Evolutionary conservation across 2,888 invertebrate species (phyloP), one percentile per base, ranked within the genome.

Genomic region (Strigamia transsilvanica): DNA sequence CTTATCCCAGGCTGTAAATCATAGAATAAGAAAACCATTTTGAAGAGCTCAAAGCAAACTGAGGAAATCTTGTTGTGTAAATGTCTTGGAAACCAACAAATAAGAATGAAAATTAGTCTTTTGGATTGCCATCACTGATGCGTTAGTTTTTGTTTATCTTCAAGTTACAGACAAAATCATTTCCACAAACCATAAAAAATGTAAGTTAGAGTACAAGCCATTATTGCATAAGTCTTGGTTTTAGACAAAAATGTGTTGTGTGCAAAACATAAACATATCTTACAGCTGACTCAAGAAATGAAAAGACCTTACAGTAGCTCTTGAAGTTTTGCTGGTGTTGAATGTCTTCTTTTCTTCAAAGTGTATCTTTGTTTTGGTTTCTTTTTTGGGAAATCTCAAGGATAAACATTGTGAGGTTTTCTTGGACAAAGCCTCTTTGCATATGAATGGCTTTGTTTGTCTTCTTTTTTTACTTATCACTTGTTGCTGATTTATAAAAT

Each of bases 231-330:
- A 73, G 27, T 27, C 15, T 18, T 27, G 73, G 4, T 73, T 23
- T 32, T 32, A 73, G 73, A 73, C 73, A 73, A 73, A 73, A 73
- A 73, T 73, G 27, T 73, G 73, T 73, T 73, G 73, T 73, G 73
- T 32, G 32, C 32, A 32, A 73, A 73, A 73, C 73, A 73, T 73
- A 73, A 73, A 73, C 73, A 73, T 10, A 73, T 73, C 73, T 73
- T 27, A 73, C 73, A 73, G 73, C 73, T 73, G 73, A 73, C 73
- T 73, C 27, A 27, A 73, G 73, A 73, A 73, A 73, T 73, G 73
- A 73, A 73, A 73, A 73, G 73, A 73, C 73, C 73, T 73, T 73
- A 73, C 73, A 73, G 73, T 73, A 73, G 73, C 73, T 73, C 73
- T 73, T 73, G 73, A 73, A 73, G 32, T 73, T 73, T 73, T 73